phyloP scores from a whole-genome alignment of 1,140 invertebrate genomes.

The Drosophila biarmipes region DNA sequence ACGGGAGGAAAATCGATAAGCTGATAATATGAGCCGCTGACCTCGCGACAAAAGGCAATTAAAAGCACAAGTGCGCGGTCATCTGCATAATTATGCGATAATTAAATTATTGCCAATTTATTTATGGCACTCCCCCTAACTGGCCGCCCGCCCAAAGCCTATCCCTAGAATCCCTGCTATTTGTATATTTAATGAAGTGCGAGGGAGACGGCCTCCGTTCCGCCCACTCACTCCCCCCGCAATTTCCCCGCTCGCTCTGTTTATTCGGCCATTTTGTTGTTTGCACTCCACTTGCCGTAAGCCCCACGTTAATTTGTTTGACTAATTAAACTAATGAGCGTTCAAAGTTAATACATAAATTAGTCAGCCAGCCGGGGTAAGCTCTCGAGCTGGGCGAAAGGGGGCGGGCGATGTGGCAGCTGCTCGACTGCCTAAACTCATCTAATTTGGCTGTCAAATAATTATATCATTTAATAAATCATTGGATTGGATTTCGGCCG shows the following conservation, averaged over 20 bases:
- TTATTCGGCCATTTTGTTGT: slow-evolving; percentile 80
- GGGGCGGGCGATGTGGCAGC: background rate
- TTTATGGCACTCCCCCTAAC: slow-evolving; percentile 46
- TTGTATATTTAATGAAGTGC: slow-evolving; percentile 73
- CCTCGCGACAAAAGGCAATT: slow-evolving; percentile 70
- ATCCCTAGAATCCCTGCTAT: slow-evolving; percentile 39
- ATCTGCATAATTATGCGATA: slow-evolving; percentile 80
- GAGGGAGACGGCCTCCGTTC: slow-evolving; percentile 41
- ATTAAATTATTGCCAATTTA: slow-evolving; percentile 82
- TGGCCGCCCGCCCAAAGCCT: slow-evolving; percentile 23
- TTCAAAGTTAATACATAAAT: slow-evolving; percentile 84
- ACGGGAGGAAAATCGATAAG: slow-evolving; percentile 58
- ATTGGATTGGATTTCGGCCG: slow-evolving; percentile 16
- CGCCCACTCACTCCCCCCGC: slow-evolving; percentile 1
- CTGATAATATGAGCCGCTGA: slow-evolving; percentile 52
- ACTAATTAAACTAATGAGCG: slow-evolving; percentile 85
- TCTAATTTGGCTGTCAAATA: slow-evolving; percentile 42
- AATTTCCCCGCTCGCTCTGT: slow-evolving; percentile 33
- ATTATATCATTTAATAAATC: slow-evolving; percentile 34
- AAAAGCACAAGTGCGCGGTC: slow-evolving; percentile 75
- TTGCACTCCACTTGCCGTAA: slow-evolving; percentile 73
- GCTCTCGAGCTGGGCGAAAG: slow-evolving; percentile 4
- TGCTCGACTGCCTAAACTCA: slow-evolving; percentile 11
- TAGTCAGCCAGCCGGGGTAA: slow-evolving; percentile 52
- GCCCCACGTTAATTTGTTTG: slow-evolving; percentile 84